Evolutionary conservation across 2,797 vertebrate species (phyloP).

Genomic region (Macropus fuliginosus): DNA sequence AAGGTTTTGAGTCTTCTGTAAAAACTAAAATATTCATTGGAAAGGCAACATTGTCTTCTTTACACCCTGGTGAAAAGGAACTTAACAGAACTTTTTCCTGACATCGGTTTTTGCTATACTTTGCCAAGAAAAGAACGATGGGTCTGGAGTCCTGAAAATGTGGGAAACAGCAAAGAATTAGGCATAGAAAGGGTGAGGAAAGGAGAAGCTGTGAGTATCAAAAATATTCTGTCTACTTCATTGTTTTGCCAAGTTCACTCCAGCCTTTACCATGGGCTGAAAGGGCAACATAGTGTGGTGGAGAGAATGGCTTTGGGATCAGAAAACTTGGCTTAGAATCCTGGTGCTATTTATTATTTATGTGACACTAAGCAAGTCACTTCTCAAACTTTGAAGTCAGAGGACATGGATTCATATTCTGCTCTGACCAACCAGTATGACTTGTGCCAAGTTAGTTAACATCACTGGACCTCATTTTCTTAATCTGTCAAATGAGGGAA

Average conservation of each 20-base stretch:
- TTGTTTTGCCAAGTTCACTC: conserved; percentile 28
- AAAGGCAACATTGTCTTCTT: background rate
- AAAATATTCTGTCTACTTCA: background rate
- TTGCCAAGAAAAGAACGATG: conserved; percentile 3
- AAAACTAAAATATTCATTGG: conserved; percentile 36
- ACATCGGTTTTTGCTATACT: background rate
- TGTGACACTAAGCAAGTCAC: background rate
- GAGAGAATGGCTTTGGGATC: background rate
- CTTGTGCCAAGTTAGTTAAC: background rate
- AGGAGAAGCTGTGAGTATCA: conserved; percentile 25
- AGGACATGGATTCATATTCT: too few species aligned
- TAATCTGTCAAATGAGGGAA: background rate
- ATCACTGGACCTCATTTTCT: background rate
- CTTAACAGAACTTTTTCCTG: background rate
- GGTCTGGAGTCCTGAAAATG: background rate
- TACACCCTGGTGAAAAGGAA: background rate
- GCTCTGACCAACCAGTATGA: background rate
- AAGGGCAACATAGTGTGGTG: background rate
- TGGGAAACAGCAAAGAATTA: conserved; percentile 39
- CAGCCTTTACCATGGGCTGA: conserved; percentile 23
- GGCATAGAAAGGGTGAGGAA: conserved; percentile 27
- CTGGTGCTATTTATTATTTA: background rate
- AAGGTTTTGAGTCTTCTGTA: conserved; percentile 7
- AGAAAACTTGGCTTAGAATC: background rate
- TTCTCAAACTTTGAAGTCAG: background rate